These are phyloP conservation scores for Calyptommatus sinebrachiatus DNA, from an alignment of 2,113 vertebrate genomes.

Conservation along the genomic window DNA sequence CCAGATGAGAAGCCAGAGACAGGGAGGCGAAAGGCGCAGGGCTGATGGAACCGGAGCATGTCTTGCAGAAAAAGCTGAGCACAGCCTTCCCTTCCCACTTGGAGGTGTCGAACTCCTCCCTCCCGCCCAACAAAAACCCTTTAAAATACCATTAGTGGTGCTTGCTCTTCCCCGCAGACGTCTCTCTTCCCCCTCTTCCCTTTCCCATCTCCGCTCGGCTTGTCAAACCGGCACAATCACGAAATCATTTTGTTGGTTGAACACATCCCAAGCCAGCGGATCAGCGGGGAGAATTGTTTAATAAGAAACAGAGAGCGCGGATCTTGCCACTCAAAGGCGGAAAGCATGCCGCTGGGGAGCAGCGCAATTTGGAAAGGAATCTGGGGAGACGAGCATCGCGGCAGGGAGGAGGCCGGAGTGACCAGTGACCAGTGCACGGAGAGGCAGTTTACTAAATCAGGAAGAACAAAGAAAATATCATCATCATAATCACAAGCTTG, in stretches of 20 bases:
- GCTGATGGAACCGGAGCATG: neutral
- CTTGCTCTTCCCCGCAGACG: neutral
- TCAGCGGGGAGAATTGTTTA: neutral
- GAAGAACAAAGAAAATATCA: too few species aligned
- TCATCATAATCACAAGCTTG: too few species aligned
- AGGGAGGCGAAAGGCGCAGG: too few species aligned
- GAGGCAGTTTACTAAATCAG: fast-evolving
- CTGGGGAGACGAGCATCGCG: too few species aligned
- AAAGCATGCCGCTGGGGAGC: fast-evolving
- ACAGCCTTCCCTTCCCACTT: neutral
- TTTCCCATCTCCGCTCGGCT: neutral
- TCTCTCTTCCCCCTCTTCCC: neutral
- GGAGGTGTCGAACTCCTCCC: neutral
- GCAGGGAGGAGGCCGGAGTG: neutral
- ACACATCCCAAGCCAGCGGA: neutral
- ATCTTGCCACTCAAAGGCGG: fast-evolving
- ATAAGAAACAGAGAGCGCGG: fast-evolving
- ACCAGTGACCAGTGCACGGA: fast-evolving
- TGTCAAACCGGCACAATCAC: neutral
- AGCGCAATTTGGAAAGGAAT: neutral
- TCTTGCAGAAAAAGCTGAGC: too few species aligned
- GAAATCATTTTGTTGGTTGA: neutral
- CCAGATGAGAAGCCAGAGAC: neutral
- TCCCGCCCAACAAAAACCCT: neutral
- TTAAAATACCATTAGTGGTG: slow-evolving; percentile 20